Evolutionary conservation across 2,113 vertebrate species (phyloP), one percentile per base, ranked within the genome.

Genomic region (Amphiprion ocellaris): DNA sequence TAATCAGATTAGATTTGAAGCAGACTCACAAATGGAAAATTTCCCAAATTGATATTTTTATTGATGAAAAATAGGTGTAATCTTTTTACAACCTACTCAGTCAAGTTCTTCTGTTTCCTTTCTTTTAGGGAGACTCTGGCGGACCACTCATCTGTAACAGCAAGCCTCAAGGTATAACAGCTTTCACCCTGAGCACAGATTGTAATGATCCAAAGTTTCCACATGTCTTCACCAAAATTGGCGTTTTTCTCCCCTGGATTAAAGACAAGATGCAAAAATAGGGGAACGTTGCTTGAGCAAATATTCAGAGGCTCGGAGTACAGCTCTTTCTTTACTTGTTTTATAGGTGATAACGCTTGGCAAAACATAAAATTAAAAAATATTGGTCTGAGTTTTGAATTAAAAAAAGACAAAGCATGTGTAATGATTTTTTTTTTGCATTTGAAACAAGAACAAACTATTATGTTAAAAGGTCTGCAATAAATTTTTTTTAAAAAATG

Each of bases 121-220:
- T 52, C 79, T 58, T 15, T 2, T 4, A 93, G 92, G 92, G 91
- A 5, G 92, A 94, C 54, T 94, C 93, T 0, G 92, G 92, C 0
- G 89, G 92, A 37, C 90, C 92, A 26, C 84, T 94, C 1, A 63
- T 93, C 74, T 93, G 91, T 79, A 82, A 84, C 5, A 49, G 0
- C 3, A 85, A 80, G 56, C 69, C 41, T 23, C 71, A 69, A 21
- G 92, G 76, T 21, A 17, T 93, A 10, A 79, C 82, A 19, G 49
- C 83, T 41, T 94, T 64, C 26, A 84, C 54, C 6, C 21, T 21
- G 21, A 21, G 21, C 2, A 0, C 12, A 0, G n/a, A 78, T 0
- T 94, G 92, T 21, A 67, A 53, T 37, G 0, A 91, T 59, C 49
- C 61, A 16, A 33, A 46, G 2, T 87, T 55, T 78, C 93, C 92